Percentiles rank a stretch among this genome's conserved stretches.
phyloP scores from a whole-genome alignment of 1,140 invertebrate genomes.

The Theocolax elegans region DNA sequence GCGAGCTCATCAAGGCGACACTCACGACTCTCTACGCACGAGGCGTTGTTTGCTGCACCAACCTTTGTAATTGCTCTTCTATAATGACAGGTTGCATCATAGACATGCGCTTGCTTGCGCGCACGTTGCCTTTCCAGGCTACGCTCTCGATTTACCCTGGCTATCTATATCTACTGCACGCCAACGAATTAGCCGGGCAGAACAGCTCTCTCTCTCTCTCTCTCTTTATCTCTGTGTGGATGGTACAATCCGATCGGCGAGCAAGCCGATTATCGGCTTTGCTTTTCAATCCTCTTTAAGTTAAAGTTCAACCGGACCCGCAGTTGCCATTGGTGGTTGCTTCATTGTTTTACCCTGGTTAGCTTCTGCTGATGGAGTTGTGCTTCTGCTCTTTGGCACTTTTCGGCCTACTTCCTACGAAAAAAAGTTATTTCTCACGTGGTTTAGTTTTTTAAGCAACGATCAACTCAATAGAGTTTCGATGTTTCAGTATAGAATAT shows the following conservation, averaged over 20 bases:
- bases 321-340: too few relatives aligned
- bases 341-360: conserved; percentile 1
- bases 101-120: background rate
- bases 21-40: too few relatives aligned
- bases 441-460: too few relatives aligned
- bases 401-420: too few relatives aligned
- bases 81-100: conserved; percentile 20
- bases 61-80: background rate
- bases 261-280: conserved; percentile 36
- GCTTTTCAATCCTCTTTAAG: conserved; percentile 31
- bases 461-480: too few relatives aligned
- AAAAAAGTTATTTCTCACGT: too few relatives aligned
- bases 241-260: conserved; percentile 14
- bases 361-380: background rate
- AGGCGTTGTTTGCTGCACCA: background rate
- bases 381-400: background rate
- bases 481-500: too few relatives aligned
- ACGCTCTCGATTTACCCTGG: conserved; percentile 2
- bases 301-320: conserved; percentile 14
- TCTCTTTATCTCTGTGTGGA: background rate
- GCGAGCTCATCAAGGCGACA: background rate
- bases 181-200: too few relatives aligned
- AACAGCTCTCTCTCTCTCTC: too few relatives aligned
- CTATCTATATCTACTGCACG: too few relatives aligned
- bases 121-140: background rate